Evolutionary conservation across 2,888 invertebrate genomes (phyloP), one percentile per base, ranked within the genome.

Genomic region (Entomobrya proxima): DNA sequence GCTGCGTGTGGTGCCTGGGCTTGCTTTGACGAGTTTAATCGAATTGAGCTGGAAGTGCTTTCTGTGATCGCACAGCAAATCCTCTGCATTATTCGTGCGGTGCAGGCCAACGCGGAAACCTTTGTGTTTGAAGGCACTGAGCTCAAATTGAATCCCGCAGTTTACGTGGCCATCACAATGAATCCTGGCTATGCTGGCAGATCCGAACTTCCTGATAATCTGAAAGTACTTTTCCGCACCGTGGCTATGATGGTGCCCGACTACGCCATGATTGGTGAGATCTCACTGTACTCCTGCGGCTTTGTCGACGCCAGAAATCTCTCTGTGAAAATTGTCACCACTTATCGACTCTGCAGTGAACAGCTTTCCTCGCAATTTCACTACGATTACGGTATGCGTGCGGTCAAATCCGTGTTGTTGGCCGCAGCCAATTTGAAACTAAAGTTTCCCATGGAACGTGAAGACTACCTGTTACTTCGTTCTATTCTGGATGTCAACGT

Each of bases 181-280:
- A 98, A 97, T 93, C 97, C 97, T 24, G 96, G 96, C 4, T 97
- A 98, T 92, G 97, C 97, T 21, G 98, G 98, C 0, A 94, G 98
- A 50, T 96, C 97, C 75, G 97, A 97, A 92, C 92, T 98, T 87
- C 98, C 98, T 0, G 98, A 98, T 92, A 98, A 98, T 92, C 92
- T 98, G 89, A 98, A 98, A 93, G 97, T 97, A 32, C 92, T 98
- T 85, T 98, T 98, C 93, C 94, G 98, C 52, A 97, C 98, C 0
- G 97, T 98, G 32, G 98, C 98, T 75, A 98, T 98, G 98, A 98
- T 98, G 97, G 97, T 98, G 82, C 98, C 98, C 0, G 98, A 98
- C 93, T 98, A 98, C 92, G 97, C 96, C 18, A 95, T 98, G 95
- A 98, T 98, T 91, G 97, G 98, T 0, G 98, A 98, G 93, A 98